Evolutionary conservation across 2,113 vertebrate species (phyloP), one percentile per base, ranked within the genome.

Genomic region (Alaudala cheleensis): DNA sequence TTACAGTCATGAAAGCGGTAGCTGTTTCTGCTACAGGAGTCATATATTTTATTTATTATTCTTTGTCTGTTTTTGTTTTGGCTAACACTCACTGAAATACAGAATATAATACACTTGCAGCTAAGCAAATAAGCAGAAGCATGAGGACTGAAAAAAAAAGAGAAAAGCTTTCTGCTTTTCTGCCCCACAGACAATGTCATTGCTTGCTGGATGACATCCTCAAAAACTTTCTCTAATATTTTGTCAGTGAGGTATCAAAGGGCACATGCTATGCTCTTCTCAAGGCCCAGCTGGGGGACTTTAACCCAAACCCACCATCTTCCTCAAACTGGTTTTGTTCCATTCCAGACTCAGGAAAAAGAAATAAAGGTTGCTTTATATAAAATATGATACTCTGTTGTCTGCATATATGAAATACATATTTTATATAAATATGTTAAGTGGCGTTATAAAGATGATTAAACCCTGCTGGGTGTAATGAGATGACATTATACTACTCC

Each of bases 41-140:
- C 0, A 1, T 90, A 33, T 60, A 57, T 82, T 94, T 80, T 42
- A 60, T 64, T 86, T 86, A 12, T 61, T 61, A 17, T 51, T 86
- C 64, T 83, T 77, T 62, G 45, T 83, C 73, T 62, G 45, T 66
- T 87, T 91, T 37, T 56, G 29, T 81, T 90, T 94, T 34, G 12
- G 25, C 17, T 53, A 79, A 76, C 0, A 0, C 57, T 76, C 5
- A 45, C 31, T 69, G 71, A 79, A 70, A 51, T 74, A 51, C 64
- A 50, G 33, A 76, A 31, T 53, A 28, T 54, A 66, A 67, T 67
- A n/a, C 0, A 1, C 33, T n/a, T 60, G 62, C 79, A 57, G 37
- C 25, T 61, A 42, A 77, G 49, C 31, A 95, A 92, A 54, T 61
- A 73, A 86, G 12, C 10, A 37, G 58, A 4, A 77, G 39, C 24